Evolutionary conservation across 2,888 invertebrate genomes (phyloP).

Genomic region (Rotaria socialis): DNA sequence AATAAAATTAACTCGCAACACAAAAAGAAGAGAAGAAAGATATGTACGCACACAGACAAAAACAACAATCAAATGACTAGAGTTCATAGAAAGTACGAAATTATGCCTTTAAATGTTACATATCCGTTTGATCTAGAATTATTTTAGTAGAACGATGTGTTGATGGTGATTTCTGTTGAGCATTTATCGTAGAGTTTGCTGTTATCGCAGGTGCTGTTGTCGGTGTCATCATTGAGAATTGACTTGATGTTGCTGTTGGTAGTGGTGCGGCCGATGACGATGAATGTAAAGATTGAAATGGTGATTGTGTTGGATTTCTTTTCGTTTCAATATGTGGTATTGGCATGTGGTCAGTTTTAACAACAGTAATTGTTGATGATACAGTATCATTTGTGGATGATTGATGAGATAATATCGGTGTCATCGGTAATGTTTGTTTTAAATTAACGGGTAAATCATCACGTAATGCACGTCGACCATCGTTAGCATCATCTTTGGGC

Average conservation of each 20-base stretch:
- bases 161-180: constrained; percentile 28
- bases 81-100: constrained; percentile 4
- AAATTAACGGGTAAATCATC: constrained; percentile 23
- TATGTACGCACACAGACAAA: neutral
- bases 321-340: neutral
- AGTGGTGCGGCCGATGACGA: neutral
- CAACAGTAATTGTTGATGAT: constrained; percentile 34
- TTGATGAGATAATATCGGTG: constrained; percentile 34
- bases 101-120: neutral
- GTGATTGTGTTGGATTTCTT: neutral
- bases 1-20: constrained; percentile 3
- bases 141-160: neutral
- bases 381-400: neutral
- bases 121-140: constrained; percentile 19
- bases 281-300: neutral
- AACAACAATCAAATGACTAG: constrained; percentile 28
- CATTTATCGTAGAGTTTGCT: neutral
- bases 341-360: constrained; percentile 31
- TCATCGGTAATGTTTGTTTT: constrained; percentile 28
- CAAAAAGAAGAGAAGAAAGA: neutral
- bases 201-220: neutral
- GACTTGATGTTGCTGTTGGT: neutral
- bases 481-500: constrained; percentile 29
- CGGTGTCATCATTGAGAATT: neutral
- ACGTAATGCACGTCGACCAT: constrained; percentile 35